Base-by-base conservation (phyloP, 2,888 invertebrate species). In the Carpatolechia fugitivella region DNA sequence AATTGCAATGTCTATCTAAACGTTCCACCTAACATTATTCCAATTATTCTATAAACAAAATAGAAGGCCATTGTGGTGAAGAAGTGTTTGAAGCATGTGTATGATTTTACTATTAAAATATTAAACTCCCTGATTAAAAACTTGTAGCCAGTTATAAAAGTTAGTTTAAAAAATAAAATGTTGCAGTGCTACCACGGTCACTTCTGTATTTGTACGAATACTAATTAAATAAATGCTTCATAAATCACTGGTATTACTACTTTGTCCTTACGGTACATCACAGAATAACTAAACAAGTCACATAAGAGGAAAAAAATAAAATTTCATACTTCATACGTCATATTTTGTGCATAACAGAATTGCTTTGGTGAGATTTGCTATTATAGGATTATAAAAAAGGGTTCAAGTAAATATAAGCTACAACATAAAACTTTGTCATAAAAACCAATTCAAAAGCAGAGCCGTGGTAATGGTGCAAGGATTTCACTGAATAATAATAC, bases 61-160 rank as follows among this genome's bases (percentile, higher is more conserved):
- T 75, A 48, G 63, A 83, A 85, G 82, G 82, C 82, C 81, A 72
- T 79, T 60, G 63, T 66, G 80, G 82, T 84, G 72, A 65, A 63
- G 18, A 54, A 57, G 54, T 50, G 13, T 10, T 50, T 29, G 24
- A 18, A 18, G n/a, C n/a, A 44, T 18, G 8, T 20, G 13, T 44
- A n/a, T 24, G 44, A 20, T 41, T 24, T 24, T 6, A 24, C 24
- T 24, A 24, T 41, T 44, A 40, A 30, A 30, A 50, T 50, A 20
- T 40, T 29, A 52, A 52, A 18, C 18, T 18, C 41, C 30, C 44
- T 44, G 44, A 24, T 44, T 24, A n/a, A 20, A 44, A 24, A n/a
- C 24, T 44, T 20, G 29, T 18, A 18, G 41, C 41, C 18, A 24
- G 10, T 24, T 24, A 20, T 18, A 24, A 41, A 41, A 44, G 44